Conservation (phyloP, 2,888 invertebrate species). For the Sesamia inferens region DNA sequence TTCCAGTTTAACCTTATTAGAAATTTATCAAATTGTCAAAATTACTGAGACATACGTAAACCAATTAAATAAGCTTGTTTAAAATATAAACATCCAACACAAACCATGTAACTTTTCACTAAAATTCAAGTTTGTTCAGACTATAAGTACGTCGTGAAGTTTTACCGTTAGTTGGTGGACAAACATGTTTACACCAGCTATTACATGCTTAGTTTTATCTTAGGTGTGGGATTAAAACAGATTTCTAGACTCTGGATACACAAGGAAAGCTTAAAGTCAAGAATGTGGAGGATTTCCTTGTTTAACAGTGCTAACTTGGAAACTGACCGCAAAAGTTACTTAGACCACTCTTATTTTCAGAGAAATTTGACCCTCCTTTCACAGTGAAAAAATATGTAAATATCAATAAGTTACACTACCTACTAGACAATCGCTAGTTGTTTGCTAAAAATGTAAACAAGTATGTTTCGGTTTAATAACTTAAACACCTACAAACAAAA, state of each 20-base stretch:
- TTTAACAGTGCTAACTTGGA: not conserved
- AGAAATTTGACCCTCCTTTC: not conserved
- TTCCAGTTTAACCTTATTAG: slow-evolving; percentile 9
- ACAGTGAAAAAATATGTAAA: too few relatives aligned
- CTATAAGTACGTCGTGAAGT: slow-evolving; percentile 46
- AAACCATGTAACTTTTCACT: slow-evolving; percentile 57
- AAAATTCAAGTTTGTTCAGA: slow-evolving; percentile 49
- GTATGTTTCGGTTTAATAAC: too few relatives aligned
- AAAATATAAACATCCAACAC: slow-evolving; percentile 60
- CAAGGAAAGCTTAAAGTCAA: not conserved
- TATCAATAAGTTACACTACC: too few relatives aligned
- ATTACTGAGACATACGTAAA: slow-evolving; percentile 7
- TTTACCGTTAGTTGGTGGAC: slow-evolving; percentile 45
- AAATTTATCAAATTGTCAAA: slow-evolving; percentile 20
- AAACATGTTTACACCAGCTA: slow-evolving; percentile 52
- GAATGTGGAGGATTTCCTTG: not conserved
- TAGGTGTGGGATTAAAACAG: slow-evolving; percentile 22
- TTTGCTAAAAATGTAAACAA: too few relatives aligned
- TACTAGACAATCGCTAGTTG: too few relatives aligned
- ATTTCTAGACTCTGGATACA: slow-evolving; percentile 2
- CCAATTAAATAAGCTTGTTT: slow-evolving; percentile 30
- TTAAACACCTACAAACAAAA: too few relatives aligned
- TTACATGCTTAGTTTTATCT: slow-evolving; percentile 41
- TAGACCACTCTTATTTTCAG: not conserved
- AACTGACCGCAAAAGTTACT: not conserved